Evolutionary conservation across 2,113 vertebrate genomes (phyloP).

Genomic region (Dinomys branickii): DNA sequence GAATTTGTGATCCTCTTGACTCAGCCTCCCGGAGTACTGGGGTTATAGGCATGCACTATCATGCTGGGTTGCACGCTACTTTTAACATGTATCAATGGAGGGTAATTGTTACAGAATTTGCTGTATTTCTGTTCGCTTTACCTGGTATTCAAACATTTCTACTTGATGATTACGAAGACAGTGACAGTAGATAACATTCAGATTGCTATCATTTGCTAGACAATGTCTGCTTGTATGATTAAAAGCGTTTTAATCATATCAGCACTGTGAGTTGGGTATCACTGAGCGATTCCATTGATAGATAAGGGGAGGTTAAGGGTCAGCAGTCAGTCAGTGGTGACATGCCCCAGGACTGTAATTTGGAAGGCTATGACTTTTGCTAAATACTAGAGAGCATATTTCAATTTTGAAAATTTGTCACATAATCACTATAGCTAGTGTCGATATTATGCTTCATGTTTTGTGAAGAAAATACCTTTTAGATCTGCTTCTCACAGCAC

Average conservation of each 20-base stretch:
- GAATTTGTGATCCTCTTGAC: not conserved
- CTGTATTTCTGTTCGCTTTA: not conserved
- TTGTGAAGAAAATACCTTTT: not conserved
- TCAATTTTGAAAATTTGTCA: not conserved
- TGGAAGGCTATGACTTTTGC: not conserved
- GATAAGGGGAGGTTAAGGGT: not conserved
- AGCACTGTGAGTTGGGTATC: not conserved
- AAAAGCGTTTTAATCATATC: not conserved
- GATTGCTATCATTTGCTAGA: not conserved
- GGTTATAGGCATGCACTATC: not conserved
- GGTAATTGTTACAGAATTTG: not conserved
- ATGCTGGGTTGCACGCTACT: not conserved
- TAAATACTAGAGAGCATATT: not conserved
- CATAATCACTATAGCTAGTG: not conserved
- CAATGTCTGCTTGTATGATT: not conserved
- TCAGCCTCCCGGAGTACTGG: not conserved
- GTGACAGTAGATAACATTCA: not conserved
- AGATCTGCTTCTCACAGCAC: not conserved
- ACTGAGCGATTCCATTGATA: not conserved
- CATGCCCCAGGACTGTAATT: not conserved
- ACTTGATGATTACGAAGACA: not conserved
- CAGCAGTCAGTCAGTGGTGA: not conserved
- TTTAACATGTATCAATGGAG: not conserved
- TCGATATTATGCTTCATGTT: not conserved
- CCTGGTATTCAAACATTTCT: not conserved